Base-by-base conservation (phyloP, 1,140 invertebrate genomes). In the Meteorus sp. region DNA sequence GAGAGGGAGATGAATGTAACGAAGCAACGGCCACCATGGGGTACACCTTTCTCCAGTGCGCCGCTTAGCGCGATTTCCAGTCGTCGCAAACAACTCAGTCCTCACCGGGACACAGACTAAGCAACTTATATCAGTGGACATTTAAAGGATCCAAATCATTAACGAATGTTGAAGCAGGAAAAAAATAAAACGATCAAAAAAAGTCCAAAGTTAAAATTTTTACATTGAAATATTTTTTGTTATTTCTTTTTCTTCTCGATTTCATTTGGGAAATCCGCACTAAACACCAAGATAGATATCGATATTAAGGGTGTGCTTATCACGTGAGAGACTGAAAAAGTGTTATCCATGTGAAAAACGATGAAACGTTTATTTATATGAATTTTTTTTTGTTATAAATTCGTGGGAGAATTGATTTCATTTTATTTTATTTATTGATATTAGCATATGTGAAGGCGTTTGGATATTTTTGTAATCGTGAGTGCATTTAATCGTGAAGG, bases 41-140 rank as follows among this genome's bases (percentile, higher is more conserved):
- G 71, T 71, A 74, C 70, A 75, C 76, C 76, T 78, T 77, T 78
- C 75, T 78, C 75, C 74, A 63, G 72, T 69, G n/a, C 73, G 73
- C 69, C 61, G 61, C 69, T 67, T 62, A 58, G 27, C 48, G 27
- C 33, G 35, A 51, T 51, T 50, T 55, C 56, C 62, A 60, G 61
- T 66, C 44, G 37, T 61, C 50, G 43, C 55, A 39, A 57, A 61
- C 20, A 56, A 60, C 55, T 64, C 65, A 67, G 65, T 67, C 61
- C 65, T 60, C 70, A 75, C 69, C 74, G 75, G 72, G 74, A 73
- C 73, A 76, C 73, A 75, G 76, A 72, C 70, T 65, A 76, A 71
- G 73, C 73, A 73, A 75, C 43, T 48, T 45, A 69, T 65, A 74
- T 65, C 63, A 66, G 51, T 19, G 69, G 64, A 73, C 67, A 75